Conservation (phyloP, 2,888 invertebrate species). For the Netelia fuscicornis region DNA sequence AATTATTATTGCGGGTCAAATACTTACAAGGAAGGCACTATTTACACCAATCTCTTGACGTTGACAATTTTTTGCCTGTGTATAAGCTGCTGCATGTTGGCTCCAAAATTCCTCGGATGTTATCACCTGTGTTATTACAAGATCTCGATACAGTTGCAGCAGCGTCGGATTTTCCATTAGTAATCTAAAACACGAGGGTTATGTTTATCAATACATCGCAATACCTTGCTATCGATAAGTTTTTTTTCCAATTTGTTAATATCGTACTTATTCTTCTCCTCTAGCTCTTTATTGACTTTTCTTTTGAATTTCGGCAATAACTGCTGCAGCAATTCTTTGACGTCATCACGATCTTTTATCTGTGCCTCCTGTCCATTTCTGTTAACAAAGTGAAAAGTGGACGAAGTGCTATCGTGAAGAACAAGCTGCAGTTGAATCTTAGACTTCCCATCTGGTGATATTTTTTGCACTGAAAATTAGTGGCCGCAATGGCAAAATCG, state of each 20-base stretch:
- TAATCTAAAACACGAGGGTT: constrained; percentile 86
- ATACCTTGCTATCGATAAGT: constrained; percentile 3
- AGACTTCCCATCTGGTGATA: constrained; percentile 98
- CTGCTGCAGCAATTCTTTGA: constrained; percentile 96
- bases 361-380: constrained; percentile 93
- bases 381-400: constrained; percentile 99
- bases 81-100: constrained; percentile 92
- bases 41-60: constrained; percentile 94
- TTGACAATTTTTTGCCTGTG: constrained; percentile 89
- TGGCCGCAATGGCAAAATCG: not conserved
- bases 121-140: constrained; percentile 98
- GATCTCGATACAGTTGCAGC: constrained; percentile 97
- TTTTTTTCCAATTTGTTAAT: constrained; percentile 21
- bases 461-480: constrained; percentile 93
- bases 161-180: constrained; percentile 95
- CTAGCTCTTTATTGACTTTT: constrained; percentile 95
- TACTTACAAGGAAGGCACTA: constrained; percentile 87
- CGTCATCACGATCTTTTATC: constrained; percentile 95
- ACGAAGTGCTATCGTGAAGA: constrained; percentile 96
- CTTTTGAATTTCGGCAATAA: constrained; percentile 96
- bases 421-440: constrained; percentile 99
- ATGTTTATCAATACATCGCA: not conserved
- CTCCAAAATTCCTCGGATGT: constrained; percentile 99
- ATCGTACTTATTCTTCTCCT: constrained; percentile 92
- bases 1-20: not conserved